Evolutionary conservation across 2,888 invertebrate genomes (phyloP), one percentile per base, ranked within the genome.

Genomic region (Nowickia ferox): DNA sequence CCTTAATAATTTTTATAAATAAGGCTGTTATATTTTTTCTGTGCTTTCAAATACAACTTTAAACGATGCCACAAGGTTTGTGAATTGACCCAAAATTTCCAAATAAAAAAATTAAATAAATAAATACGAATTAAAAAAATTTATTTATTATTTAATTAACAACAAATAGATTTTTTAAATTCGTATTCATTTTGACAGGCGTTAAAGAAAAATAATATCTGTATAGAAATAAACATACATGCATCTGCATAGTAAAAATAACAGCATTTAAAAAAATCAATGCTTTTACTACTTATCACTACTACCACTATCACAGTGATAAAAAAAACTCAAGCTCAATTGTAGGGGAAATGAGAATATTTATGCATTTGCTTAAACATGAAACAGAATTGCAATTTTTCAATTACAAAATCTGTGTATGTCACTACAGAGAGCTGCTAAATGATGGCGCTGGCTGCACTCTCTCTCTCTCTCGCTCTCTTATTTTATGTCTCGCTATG

Each of bases 261-360:
- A 55, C 55, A 8, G 9, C 22, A 63, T 19, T 3, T 15, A 15
- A 44, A 9, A 44, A 40, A 51, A 65, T 44, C 77, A 84, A 17
- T 71, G 48, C 53, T 55, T 69, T 63, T 78, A 22, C 19, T 19
- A 68, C 65, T 63, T 53, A 61, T 59, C 66, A 71, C 66, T n/a
- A 44, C 48, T 44, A 22, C 42, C 15, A 51, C 55, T 11, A 75
- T 53, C 22, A 13, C 48, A 51, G 40, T 22, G 59, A 51, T 69
- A 19, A 74, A 51, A 76, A 71, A 44, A 30, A 2, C 22, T 75
- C 68, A 48, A 11, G 57, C 74, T 77, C 69, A 77, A 46, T 40
- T 65, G 30, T 17, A 82, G 82, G 82, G 63, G 82, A 82, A 82
- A 71, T 82, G 63, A 59, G 48, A 57, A 10, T n/a, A 40, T n/a